These are phyloP conservation scores for Abrostola triplasia DNA, from an alignment of 2,888 invertebrate species.

Conservation along the genomic window DNA sequence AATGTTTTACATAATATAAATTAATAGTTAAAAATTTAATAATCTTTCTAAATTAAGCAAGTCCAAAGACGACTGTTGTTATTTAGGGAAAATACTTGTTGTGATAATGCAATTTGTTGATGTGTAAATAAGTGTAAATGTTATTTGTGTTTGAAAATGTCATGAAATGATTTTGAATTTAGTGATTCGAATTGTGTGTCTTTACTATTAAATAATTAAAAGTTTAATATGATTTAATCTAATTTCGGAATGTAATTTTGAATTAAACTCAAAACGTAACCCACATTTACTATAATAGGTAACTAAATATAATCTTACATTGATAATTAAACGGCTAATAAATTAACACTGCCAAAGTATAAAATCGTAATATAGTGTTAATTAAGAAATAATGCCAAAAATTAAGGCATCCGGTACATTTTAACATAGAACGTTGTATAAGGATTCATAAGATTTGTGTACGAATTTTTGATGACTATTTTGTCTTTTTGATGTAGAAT, in stretches of 20 bases:
- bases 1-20: slow-evolving; percentile 64
- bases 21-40: slow-evolving; percentile 58
- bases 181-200: slow-evolving; percentile 53
- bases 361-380: slow-evolving; percentile 71
- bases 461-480: slow-evolving; percentile 85
- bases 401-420: slow-evolving; percentile 65
- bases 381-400: slow-evolving; percentile 70
- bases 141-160: slow-evolving; percentile 69
- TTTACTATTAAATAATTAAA: slow-evolving; percentile 49
- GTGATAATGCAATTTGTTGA: slow-evolving; percentile 83
- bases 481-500: slow-evolving; percentile 75
- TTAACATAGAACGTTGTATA: slow-evolving; percentile 69
- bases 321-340: slow-evolving; percentile 66
- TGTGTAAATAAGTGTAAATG: slow-evolving; percentile 76
- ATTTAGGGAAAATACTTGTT: slow-evolving; percentile 80
- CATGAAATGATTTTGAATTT: slow-evolving; percentile 69
- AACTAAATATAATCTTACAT: slow-evolving; percentile 49
- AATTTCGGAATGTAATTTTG: slow-evolving; percentile 39
- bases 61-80: slow-evolving; percentile 84
- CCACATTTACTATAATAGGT: slow-evolving; percentile 33
- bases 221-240: slow-evolving; percentile 43
- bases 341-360: slow-evolving; percentile 86
- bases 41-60: slow-evolving; percentile 67
- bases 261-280: slow-evolving; percentile 40
- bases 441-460: slow-evolving; percentile 74